phyloP scores from a whole-genome alignment of 2,797 vertebrate genomes.

The Megalops cyprinoides region DNA sequence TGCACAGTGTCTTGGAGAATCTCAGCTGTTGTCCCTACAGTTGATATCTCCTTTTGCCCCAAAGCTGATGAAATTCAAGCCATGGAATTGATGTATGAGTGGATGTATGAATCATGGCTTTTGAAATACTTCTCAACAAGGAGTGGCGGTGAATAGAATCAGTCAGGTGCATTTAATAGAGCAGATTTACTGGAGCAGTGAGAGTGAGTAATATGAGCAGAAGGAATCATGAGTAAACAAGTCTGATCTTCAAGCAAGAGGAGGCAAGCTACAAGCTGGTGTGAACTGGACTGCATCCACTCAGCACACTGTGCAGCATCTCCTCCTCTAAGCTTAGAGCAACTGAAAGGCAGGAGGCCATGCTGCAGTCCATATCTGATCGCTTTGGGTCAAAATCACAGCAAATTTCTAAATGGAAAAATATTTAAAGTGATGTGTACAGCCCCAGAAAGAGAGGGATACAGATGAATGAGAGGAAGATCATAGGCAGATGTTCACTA shows the following conservation, averaged over 20 bases:
- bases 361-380: not conserved
- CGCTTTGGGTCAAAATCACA: slow-evolving; percentile 7
- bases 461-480: slow-evolving; percentile 35
- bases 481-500: slow-evolving; percentile 50
- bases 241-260: not conserved
- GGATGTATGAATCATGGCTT: not conserved
- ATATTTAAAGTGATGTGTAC: not conserved
- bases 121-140: not conserved
- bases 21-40: not conserved
- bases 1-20: not conserved
- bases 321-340: not conserved
- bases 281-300: not conserved
- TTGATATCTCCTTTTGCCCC: not conserved
- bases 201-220: not conserved
- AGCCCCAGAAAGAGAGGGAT: slow-evolving; percentile 20
- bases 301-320: not conserved
- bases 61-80: not conserved
- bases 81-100: not conserved
- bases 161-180: not conserved
- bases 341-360: not conserved
- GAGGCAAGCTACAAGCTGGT: not conserved
- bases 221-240: slow-evolving; percentile 24
- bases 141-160: not conserved
- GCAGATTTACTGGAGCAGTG: not conserved
- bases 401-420: slow-evolving; percentile 17